These are phyloP conservation scores for Eptesicus fuscus DNA, from an alignment of 2,113 vertebrate genomes.

Conservation along the genomic window DNA sequence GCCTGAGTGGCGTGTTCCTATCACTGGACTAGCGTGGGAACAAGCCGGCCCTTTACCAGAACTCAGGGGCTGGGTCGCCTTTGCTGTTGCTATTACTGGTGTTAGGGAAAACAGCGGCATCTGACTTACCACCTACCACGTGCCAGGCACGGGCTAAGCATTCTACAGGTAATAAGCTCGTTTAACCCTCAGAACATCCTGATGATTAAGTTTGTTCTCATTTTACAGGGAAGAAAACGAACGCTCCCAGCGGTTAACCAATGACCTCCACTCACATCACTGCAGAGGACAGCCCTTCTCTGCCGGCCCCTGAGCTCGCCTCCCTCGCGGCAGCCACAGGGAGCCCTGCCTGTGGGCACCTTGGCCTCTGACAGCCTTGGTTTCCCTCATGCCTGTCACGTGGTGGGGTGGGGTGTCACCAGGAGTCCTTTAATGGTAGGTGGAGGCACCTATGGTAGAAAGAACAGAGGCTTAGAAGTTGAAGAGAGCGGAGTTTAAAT, in stretches of 20 bases:
- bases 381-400: neutral
- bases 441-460: neutral
- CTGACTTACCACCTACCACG: neutral
- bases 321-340: neutral
- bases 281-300: fast-evolving
- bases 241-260: neutral
- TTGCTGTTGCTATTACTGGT: neutral
- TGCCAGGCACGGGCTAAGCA: neutral
- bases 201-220: neutral
- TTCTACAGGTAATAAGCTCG: fast-evolving
- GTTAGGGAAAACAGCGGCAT: neutral
- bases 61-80: neutral
- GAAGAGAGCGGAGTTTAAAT: neutral
- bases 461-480: neutral
- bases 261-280: neutral
- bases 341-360: fast-evolving
- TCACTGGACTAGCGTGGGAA: no score
- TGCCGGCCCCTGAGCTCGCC: neutral
- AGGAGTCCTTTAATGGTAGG: neutral
- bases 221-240: neutral
- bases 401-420: fast-evolving
- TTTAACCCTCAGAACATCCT: neutral
- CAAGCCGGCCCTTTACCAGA: neutral
- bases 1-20: neutral
- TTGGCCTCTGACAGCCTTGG: neutral